Evolutionary conservation across 2,797 vertebrate genomes (phyloP).

Genomic region (Onychomys leucogaster): DNA sequence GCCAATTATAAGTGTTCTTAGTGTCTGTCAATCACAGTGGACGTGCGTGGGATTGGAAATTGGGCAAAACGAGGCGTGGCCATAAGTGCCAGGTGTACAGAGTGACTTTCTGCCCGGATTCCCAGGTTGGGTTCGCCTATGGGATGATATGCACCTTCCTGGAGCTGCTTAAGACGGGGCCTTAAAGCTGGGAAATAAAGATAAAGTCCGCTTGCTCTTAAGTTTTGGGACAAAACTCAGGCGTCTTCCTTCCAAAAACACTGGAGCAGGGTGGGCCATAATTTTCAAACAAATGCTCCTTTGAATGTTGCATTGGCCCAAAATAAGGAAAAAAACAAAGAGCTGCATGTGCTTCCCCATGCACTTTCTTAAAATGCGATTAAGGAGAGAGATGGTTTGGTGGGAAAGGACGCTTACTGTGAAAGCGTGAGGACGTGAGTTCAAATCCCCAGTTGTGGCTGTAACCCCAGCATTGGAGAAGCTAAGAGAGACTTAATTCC

Average conservation of each 20-base stretch:
- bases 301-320: background rate
- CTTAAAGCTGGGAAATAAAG: background rate
- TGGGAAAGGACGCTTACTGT: background rate
- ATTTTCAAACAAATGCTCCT: background rate
- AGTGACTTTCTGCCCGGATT: constrained; percentile 11
- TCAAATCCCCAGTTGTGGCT: background rate
- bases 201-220: background rate
- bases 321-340: background rate
- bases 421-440: background rate
- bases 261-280: background rate
- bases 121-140: constrained; percentile 33
- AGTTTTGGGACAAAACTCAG: background rate
- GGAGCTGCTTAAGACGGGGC: accelerated
- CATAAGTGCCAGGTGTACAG: constrained; percentile 84
- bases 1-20: constrained; percentile 5
- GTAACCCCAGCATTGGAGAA: background rate
- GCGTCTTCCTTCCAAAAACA: constrained; percentile 19
- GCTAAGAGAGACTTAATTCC: background rate
- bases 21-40: background rate
- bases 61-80: constrained; percentile 51
- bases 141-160: background rate
- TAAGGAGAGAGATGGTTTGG: background rate
- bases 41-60: constrained; percentile 45
- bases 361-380: background rate
- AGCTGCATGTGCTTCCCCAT: background rate